These are phyloP conservation scores for Scomber colias DNA, from an alignment of 2,113 vertebrate species.

Conservation along the genomic window DNA sequence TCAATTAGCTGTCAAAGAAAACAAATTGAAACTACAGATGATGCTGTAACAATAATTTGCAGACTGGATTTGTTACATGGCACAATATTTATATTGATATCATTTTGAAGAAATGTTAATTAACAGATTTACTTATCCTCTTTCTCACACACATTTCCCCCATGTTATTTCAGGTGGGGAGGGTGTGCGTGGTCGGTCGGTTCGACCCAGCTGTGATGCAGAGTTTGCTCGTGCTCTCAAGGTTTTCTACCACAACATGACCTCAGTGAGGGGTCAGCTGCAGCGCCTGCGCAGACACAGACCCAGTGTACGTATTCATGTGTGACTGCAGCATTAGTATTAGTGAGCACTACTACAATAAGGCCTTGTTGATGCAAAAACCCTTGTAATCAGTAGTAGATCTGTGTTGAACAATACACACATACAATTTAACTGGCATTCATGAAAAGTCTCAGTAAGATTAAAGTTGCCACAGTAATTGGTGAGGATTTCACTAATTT, in stretches of 20 bases:
- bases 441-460: not conserved
- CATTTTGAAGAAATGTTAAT: not conserved
- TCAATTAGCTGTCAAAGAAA: not conserved
- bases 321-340: not conserved
- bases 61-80: not conserved
- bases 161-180: constrained; percentile 63
- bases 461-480: not conserved
- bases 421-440: no score
- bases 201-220: constrained; percentile 83
- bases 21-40: not conserved
- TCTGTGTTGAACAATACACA: constrained; percentile 1
- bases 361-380: not conserved
- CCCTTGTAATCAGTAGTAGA: not conserved
- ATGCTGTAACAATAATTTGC: not conserved
- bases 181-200: constrained; percentile 42
- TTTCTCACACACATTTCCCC: not conserved
- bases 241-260: constrained; percentile 91
- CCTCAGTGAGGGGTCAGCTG: constrained; percentile 83
- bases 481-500: constrained; percentile 5
- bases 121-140: no score
- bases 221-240: constrained; percentile 91
- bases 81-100: not conserved
- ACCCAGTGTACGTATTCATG: constrained; percentile 83
- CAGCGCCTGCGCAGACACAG: constrained; percentile 84
- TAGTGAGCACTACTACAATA: not conserved